These are phyloP conservation scores for Mesoclemmys tuberculata DNA, from an alignment of 2,113 vertebrate species.

Conservation along the genomic window DNA sequence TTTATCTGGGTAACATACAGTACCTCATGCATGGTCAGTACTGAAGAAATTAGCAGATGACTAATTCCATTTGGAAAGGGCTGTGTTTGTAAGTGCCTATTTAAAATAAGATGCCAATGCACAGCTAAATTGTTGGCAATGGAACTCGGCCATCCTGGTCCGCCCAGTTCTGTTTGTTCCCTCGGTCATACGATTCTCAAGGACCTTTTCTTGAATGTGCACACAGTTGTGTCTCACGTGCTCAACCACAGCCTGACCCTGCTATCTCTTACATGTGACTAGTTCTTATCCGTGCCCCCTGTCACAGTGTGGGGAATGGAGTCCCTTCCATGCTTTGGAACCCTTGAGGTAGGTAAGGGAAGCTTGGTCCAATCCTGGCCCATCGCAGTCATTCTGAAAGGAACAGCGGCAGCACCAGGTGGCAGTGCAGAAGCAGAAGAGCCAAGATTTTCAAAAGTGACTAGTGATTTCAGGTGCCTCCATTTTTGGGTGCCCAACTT, in stretches of 20 bases:
- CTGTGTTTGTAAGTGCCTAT: not conserved
- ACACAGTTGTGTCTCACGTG: fast-evolving
- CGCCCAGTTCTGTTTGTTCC: not conserved
- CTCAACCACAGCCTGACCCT: not conserved
- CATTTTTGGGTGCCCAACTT: not conserved
- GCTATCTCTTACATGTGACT: not conserved
- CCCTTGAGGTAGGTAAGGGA: fast-evolving
- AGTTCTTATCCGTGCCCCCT: not conserved
- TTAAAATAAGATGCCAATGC: not conserved
- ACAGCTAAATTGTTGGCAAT: fast-evolving
- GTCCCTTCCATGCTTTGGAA: not conserved
- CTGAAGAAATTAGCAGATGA: not conserved
- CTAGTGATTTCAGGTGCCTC: not conserved
- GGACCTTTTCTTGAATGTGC: fast-evolving
- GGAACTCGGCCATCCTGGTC: not conserved
- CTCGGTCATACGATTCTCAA: not conserved
- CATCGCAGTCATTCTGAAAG: not conserved
- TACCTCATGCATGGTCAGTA: not conserved
- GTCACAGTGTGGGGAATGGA: fast-evolving
- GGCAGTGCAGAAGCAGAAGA: not conserved
- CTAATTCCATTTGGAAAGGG: not conserved
- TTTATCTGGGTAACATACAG: fast-evolving
- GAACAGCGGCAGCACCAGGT: not conserved
- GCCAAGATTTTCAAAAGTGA: not conserved
- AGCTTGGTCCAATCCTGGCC: not conserved